phyloP scores from a whole-genome alignment of 2,113 vertebrate genomes.

The Beaufortia kweichowensis region DNA sequence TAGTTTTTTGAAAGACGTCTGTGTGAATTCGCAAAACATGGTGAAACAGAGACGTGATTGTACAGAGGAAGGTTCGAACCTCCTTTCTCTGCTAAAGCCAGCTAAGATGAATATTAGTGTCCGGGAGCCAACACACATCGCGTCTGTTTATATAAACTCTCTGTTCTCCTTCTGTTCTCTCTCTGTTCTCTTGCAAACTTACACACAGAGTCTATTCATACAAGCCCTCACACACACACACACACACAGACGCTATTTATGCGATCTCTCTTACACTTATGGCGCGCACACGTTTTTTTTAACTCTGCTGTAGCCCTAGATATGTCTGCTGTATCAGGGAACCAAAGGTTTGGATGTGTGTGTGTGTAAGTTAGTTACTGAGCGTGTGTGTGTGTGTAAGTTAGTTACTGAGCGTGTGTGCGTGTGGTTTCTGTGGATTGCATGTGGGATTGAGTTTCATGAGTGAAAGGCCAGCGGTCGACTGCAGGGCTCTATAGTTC shows the following conservation, averaged over 20 bases:
- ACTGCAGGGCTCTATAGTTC: constrained; percentile 32
- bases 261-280: constrained; percentile 25
- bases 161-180: constrained; percentile 27
- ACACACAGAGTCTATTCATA: constrained; percentile 49
- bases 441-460: constrained; percentile 43
- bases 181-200: not conserved
- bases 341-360: not conserved
- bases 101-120: constrained; percentile 44
- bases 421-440: not conserved
- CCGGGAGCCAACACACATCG: constrained; percentile 35
- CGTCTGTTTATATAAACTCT: constrained; percentile 42
- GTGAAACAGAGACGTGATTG: not conserved
- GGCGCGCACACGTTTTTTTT: not conserved
- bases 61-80: constrained; percentile 5
- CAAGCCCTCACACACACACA: constrained; percentile 12
- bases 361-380: too few species aligned
- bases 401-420: not conserved
- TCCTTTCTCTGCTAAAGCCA: constrained; percentile 4
- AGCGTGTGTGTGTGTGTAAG: constrained; percentile 1
- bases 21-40: constrained; percentile 4
- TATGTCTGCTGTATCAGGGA: constrained; percentile 30
- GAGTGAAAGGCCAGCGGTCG: constrained; percentile 27
- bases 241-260: constrained; percentile 40
- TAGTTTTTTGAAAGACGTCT: constrained; percentile 23
- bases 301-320: not conserved